Base-by-base conservation (phyloP, 2,797 vertebrate genomes). In the Enteromius mattozi region DNA sequence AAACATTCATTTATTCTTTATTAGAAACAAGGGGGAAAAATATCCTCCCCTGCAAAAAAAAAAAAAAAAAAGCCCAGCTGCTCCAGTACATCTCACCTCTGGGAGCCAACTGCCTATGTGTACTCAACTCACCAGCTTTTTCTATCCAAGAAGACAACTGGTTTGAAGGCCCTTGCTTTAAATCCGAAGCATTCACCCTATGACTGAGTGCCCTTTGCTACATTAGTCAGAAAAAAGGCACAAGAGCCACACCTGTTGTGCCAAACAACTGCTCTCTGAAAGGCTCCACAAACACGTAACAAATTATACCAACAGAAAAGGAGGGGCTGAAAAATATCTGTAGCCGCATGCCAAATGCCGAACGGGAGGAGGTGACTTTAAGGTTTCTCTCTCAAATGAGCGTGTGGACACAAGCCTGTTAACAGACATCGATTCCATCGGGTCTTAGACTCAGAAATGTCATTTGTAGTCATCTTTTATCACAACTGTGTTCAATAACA, bases 231-330 rank as follows among this genome's bases (percentile, higher is more conserved):
- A 93, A 89, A 93, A 94, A 93, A 91, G 91, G 90, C 91, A 93
- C 95, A 93, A 91, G 92, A 93, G 82, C 87, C 89, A 90, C 97
- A 99, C 97, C 98, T 99, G 98, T 97, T 96, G 90, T 91, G 91
- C 90, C 90, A 92, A 96, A 96, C 97, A 98, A 97, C 97, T 97
- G 97, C 81, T 80, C 87, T 90, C 90, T 92, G 93, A 92, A 90
- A 93, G 51, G 87, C 89, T 92, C 89, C 89, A 83, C 93, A 90
- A 90, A 91, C 94, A 93, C 93, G 90, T 92, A 84, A 90, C 24
- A 91, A 91, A 93, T 95, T 93, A 95, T 91, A 93, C 88, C 88
- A 86, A 78, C 30, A 87, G 70, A 89, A 86, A 87, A 75, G 66
- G 69, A 30, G 63, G 90, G 87, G 61, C 85, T 88, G 86, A 88